Percentiles rank a stretch among this genome's conserved stretches.
phyloP scores from a whole-genome alignment of 2,888 invertebrate genomes.

The Phalera bucephala region DNA sequence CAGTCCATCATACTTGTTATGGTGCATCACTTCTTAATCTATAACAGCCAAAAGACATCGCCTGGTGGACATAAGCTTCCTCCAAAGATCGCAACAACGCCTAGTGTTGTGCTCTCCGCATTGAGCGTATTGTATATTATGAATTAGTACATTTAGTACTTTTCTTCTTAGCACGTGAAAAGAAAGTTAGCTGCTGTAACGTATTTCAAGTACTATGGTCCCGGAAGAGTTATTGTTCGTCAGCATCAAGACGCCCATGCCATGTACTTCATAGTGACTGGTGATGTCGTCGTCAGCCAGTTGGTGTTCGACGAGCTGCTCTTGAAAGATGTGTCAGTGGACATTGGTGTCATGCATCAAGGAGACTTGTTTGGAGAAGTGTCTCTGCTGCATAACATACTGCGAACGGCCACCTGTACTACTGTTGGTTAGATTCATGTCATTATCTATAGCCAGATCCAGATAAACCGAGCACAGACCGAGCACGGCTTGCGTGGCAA shows the following conservation, averaged over 20 bases:
- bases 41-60: no score
- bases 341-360: conserved; percentile 75
- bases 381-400: conserved; percentile 83
- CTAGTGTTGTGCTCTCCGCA: no score
- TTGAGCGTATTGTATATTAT: no score
- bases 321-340: conserved; percentile 65
- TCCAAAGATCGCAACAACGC: no score
- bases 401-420: conserved; percentile 84
- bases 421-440: conserved; percentile 74
- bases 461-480: no score
- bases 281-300: conserved; percentile 77
- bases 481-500: no score
- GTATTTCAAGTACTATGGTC: conserved; percentile 84
- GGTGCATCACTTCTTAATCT: no score
- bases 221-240: conserved; percentile 83
- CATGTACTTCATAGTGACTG: conserved; percentile 86
- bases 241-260: conserved; percentile 84
- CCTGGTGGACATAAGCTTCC: no score
- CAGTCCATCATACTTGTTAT: no score
- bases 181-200: conserved; percentile 83
- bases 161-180: conserved; percentile 75
- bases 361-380: conserved; percentile 88
- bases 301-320: conserved; percentile 75
- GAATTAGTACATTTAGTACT: no score
- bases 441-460: no score